Base-by-base conservation (phyloP, 2,888 invertebrate species). In the Biston stratarius region DNA sequence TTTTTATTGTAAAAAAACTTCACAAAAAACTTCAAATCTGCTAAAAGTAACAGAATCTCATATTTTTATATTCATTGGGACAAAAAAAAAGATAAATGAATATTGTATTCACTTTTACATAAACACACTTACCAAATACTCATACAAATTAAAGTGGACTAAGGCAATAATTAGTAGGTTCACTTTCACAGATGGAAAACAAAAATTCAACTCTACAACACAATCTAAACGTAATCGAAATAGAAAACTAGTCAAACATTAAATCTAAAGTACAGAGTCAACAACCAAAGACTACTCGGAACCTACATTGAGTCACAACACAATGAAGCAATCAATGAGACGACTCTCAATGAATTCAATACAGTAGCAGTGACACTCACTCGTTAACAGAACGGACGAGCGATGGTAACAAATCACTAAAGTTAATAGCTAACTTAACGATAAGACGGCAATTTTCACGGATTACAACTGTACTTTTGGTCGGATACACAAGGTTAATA, bases 361-460 rank as follows among this genome's bases (percentile, higher is more conserved):
- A 47, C 61, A 48, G 63, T 64, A 70, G 64, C 64, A 67, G 47
- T 65, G 63, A 62, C 59, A 73, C 53, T 55, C 48, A 64, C 52
- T 61, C 63, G 76, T 61, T 66, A 62, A 66, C 66, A 57, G 52
- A 57, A 66, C 56, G 57, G 34, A 60, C 15, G 49, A n/a, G 7
- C 52, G 55, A 66, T 57, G 51, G 61, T 76, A 52, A 76, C 71
- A 71, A 72, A 75, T 65, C 73, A 79, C 72, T 76, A 75, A 78
- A 76, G 75, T 80, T 82, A 77, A 81, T 79, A 77, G 77, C 75
- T 71, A 69, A 71, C 73, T 82, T 84, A 80, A 83, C 85, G 82
- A 83, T 80, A 77, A 79, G 71, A 72, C 77, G 85, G 81, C 79
- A 84, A 83, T 85, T 87, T 84, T 85, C 84, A 87, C 86, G 83